phyloP scores from a whole-genome alignment of 1,140 invertebrate species.

The Lepidurus couesii region DNA sequence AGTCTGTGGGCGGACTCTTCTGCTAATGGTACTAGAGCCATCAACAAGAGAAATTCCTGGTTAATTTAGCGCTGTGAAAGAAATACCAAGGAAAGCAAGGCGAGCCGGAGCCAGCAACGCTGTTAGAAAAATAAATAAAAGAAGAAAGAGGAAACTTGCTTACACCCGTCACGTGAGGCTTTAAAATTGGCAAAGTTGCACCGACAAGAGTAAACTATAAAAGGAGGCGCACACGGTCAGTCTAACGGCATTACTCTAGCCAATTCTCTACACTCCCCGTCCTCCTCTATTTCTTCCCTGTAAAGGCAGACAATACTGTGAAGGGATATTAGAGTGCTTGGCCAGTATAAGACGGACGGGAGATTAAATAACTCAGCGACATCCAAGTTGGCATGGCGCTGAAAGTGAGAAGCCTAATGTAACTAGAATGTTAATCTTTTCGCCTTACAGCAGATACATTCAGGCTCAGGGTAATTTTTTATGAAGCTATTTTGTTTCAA shows the following conservation, averaged over 20 bases:
- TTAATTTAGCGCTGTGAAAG: too few species aligned
- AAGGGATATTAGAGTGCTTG: neutral
- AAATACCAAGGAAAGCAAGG: too few species aligned
- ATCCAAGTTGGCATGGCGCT: conserved; percentile 3
- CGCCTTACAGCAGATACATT: neutral
- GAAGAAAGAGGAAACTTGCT: too few species aligned
- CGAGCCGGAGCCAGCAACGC: too few species aligned
- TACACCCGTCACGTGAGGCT: too few species aligned
- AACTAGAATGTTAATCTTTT: conserved; percentile 6
- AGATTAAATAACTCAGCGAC: neutral
- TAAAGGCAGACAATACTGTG: neutral
- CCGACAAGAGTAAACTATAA: neutral
- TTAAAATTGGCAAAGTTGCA: neutral
- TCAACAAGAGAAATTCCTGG: too few species aligned
- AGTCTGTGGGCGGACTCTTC: too few species aligned
- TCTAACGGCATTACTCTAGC: neutral
- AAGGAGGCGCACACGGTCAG: neutral
- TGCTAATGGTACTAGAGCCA: too few species aligned
- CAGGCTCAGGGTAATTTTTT: neutral
- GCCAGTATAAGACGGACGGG: neutral
- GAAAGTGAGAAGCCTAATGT: neutral
- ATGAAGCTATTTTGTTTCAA: neutral
- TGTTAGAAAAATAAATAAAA: too few species aligned
- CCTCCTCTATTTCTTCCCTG: neutral
- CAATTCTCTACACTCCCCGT: neutral